phyloP scores from a whole-genome alignment of 2,113 vertebrate genomes.

The Sciurus niger region DNA sequence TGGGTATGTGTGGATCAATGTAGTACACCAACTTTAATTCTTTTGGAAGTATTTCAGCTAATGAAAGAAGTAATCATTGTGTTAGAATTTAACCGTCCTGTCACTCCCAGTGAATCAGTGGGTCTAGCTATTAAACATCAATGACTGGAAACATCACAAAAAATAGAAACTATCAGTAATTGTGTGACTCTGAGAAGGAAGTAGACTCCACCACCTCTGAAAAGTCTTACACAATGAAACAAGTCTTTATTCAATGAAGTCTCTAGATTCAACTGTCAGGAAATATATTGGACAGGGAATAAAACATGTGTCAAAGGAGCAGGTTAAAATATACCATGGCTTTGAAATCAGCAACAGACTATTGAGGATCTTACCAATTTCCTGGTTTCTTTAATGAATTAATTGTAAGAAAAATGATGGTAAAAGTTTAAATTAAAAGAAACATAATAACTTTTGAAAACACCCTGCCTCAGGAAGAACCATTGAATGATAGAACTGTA shows the following conservation, averaged over 20 bases:
- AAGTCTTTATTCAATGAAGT: not conserved
- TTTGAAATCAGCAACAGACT: constrained; percentile 18
- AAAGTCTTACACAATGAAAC: not conserved
- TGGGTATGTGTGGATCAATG: too few species aligned
- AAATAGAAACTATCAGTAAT: not conserved
- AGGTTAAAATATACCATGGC: not conserved
- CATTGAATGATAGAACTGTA: not conserved
- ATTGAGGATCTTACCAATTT: not conserved
- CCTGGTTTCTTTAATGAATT: constrained; percentile 1
- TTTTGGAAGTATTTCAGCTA: not conserved
- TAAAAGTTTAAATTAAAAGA: not conserved
- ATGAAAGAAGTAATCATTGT: not conserved
- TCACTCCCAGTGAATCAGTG: not conserved
- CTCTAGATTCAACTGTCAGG: not conserved
- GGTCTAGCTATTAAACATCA: not conserved
- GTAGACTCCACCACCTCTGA: not conserved
- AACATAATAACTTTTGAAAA: not conserved
- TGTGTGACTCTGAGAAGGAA: not conserved
- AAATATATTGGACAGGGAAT: not conserved
- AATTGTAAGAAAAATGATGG: not conserved
- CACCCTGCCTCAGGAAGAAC: not conserved
- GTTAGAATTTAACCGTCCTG: not conserved
- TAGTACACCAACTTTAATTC: not conserved
- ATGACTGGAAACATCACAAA: not conserved
- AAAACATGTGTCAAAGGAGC: not conserved